Conservation (phyloP, 1,140 invertebrate genomes). For the Berghia stephanieae region DNA sequence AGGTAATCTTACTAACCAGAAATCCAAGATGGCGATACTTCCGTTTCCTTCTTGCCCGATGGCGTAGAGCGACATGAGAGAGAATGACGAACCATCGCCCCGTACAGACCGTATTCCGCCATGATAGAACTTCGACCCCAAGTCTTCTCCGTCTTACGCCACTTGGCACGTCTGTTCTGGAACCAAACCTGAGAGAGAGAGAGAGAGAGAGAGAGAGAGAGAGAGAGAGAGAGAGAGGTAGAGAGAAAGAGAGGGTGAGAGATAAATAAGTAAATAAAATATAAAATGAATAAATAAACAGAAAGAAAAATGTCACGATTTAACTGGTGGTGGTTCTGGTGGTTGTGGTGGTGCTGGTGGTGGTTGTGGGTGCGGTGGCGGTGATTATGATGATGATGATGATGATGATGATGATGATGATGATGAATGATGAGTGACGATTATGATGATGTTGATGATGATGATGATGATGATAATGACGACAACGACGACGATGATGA, state of each 20-base stretch:
- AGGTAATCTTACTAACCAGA: no score
- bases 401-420: not conserved
- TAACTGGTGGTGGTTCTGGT: not conserved
- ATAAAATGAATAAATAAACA: not conserved
- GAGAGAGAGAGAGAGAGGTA: constrained; percentile 18
- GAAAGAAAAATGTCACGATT: not conserved
- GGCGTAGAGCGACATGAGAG: no score
- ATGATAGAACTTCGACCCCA: constrained; percentile 99
- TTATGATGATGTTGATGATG: not conserved
- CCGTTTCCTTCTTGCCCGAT: no score
- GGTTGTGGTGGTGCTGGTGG: not conserved
- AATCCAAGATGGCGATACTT: no score
- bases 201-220: not conserved
- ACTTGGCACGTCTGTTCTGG: constrained; percentile 96
- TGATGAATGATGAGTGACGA: not conserved
- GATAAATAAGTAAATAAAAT: not conserved
- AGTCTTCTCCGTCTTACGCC: constrained; percentile 99
- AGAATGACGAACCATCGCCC: constrained; percentile 98
- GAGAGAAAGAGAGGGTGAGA: constrained; percentile 15
- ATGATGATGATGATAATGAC: not conserved
- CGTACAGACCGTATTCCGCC: constrained; percentile 99
- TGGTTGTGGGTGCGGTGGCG: not conserved
- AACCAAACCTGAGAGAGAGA: constrained; percentile 89
- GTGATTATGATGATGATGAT: not conserved
- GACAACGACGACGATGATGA: not conserved